Evolutionary conservation across 2,113 vertebrate species (phyloP), one percentile per base, ranked within the genome.

Genomic region (Prolemur simus): DNA sequence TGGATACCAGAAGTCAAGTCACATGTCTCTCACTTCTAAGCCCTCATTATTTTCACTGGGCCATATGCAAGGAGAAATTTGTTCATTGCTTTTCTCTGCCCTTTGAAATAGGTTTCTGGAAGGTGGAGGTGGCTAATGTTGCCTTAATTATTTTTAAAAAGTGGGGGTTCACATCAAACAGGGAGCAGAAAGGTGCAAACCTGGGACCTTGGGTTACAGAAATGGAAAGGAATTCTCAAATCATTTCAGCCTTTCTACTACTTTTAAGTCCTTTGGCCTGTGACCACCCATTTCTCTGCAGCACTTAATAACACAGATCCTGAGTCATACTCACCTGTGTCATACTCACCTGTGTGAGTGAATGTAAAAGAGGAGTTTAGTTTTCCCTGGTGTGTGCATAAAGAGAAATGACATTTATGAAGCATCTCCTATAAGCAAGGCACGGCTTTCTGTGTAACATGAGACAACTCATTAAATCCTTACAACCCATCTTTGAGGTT

Each of bases 81-180:
- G 39, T 21, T 83, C 42, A 34, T 73, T 93, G 63, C 11, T 94
- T 78, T 58, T 47, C 39, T 88, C 66, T 64, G 39, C 6, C 45
- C 25, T 87, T 89, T 89, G 89, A 85, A 95, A 95, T 77, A 34
- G 10, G 10, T 92, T 89, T 93, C 74, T 68, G 52, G 20, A 97
- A 83, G 20, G n/a, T 14, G 60, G 42, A 58, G 2, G 8, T 68
- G 23, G n/a, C n/a, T 92, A 63, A 42, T 37, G 8, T 18, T 89
- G n/a, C 69, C 47, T 86, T 71, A 25, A 90, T 54, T 87, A 58
- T 34, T 64, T 64, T n/a, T 8, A 45, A 32, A 82, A 37, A 45
- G 10, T 73, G 27, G 58, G 25, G 10, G 25, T 95, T 92, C 47
- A 63, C 37, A 64, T 18, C 34, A 93, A 76, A 58, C 8, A 73